Evolutionary conservation across 2,888 invertebrate genomes (phyloP).

Genomic region (Pachymerium ferrugineum): DNA sequence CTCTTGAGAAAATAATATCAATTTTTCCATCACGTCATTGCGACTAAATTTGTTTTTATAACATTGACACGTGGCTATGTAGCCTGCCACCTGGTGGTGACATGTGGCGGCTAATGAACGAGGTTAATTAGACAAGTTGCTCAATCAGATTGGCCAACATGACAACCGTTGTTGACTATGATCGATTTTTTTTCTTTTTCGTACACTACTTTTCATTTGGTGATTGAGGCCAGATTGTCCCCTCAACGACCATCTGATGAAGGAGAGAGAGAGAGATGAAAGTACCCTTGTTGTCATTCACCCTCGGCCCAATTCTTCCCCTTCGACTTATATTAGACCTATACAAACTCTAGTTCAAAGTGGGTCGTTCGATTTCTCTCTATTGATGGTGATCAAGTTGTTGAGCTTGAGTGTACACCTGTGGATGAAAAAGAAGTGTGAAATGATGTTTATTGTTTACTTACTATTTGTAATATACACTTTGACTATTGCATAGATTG

Average conservation of each 20-base stretch:
- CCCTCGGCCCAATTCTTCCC: background rate
- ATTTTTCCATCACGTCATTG: too few relatives aligned
- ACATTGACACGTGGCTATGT: too few relatives aligned
- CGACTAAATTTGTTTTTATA: too few relatives aligned
- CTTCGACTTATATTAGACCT: background rate
- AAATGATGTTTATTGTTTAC: too few relatives aligned
- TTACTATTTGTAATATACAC: too few relatives aligned
- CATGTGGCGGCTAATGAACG: background rate
- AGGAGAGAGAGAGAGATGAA: conserved; percentile 1
- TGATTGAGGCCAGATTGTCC: conserved; percentile 14
- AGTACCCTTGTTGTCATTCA: background rate
- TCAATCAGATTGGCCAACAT: background rate
- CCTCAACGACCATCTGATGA: conserved; percentile 17
- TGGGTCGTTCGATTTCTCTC: too few relatives aligned
- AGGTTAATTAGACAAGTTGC: conserved; percentile 2
- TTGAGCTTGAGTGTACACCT: too few relatives aligned
- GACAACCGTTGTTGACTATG: background rate
- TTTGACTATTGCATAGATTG: too few relatives aligned
- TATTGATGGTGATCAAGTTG: too few relatives aligned
- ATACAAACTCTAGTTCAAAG: background rate
- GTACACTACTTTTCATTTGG: background rate
- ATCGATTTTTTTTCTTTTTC: background rate
- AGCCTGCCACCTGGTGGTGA: background rate
- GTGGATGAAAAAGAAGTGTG: too few relatives aligned
- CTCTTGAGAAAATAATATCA: too few relatives aligned